Evolutionary conservation across 2,888 invertebrate species (phyloP).

Genomic region (Pyrochroa serraticornis): DNA sequence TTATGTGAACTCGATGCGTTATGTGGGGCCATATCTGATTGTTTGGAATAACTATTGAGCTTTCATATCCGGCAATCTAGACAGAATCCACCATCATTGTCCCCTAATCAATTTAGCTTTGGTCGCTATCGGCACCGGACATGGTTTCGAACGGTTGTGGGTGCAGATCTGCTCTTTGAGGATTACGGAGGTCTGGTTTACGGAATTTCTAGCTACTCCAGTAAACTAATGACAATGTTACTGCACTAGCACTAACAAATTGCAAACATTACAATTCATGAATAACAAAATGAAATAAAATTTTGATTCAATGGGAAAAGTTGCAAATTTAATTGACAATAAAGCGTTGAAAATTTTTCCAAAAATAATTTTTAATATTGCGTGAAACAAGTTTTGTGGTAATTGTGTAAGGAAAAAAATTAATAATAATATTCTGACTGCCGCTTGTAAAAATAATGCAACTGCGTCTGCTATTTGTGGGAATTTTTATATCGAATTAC

Average conservation of each 20-base stretch:
- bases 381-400: too few species aligned
- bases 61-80: constrained; percentile 5
- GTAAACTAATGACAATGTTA: neutral
- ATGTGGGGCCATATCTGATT: neutral
- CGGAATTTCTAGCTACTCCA: neutral
- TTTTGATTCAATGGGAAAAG: too few species aligned
- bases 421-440: too few species aligned
- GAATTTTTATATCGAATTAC: too few species aligned
- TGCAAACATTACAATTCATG: neutral
- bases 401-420: too few species aligned
- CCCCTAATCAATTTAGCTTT: constrained; percentile 5
- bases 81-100: neutral
- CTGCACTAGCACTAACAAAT: neutral
- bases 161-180: neutral
- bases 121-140: neutral
- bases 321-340: too few species aligned
- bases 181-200: neutral
- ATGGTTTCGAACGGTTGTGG: neutral
- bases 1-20: neutral
- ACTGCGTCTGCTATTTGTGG: too few species aligned
- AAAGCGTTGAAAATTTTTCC: too few species aligned
- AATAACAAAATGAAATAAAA: too few species aligned
- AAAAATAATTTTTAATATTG: too few species aligned
- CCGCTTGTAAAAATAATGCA: too few species aligned
- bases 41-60: constrained; percentile 6